A percentile compares a stretch with the other conserved stretches of the same genome.
These are phyloP conservation scores for Vulpes ferrilata DNA, from an alignment of 2,113 vertebrate species.

Conservation along the genomic window DNA sequence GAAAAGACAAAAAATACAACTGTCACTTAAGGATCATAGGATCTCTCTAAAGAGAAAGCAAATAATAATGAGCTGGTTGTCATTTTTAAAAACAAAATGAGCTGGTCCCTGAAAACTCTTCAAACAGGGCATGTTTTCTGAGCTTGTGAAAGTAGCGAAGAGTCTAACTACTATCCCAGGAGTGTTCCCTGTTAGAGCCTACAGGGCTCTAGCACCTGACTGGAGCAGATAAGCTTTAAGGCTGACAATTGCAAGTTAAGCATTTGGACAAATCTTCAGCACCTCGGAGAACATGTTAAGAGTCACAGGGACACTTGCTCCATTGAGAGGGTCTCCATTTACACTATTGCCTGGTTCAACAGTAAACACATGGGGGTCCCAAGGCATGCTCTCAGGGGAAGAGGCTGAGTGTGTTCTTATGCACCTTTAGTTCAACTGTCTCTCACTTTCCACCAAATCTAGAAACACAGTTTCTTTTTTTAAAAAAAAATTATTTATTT, in stretches of 20 bases:
- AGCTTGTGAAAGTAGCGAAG: not conserved
- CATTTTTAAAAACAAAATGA: not conserved
- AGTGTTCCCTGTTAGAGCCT: accelerated
- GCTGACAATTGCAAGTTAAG: not conserved
- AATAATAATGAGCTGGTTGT: not conserved
- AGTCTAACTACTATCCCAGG: not conserved
- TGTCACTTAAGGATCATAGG: not conserved
- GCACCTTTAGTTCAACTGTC: not conserved
- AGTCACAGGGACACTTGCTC: not conserved
- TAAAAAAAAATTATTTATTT: no score
- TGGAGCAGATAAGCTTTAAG: not conserved
- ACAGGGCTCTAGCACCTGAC: not conserved
- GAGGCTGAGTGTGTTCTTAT: not conserved
- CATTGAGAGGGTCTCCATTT: not conserved
- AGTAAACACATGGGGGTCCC: not conserved
- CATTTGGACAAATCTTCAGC: not conserved
- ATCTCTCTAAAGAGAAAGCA: slow-evolving; percentile 7
- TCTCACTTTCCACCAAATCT: not conserved
- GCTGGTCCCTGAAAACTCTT: not conserved
- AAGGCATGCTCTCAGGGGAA: not conserved
- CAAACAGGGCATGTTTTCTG: not conserved
- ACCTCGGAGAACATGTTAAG: not conserved
- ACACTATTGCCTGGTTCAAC: not conserved
- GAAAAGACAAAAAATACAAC: not conserved
- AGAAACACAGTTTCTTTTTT: not conserved